Evolutionary conservation across 2,113 vertebrate genomes (phyloP).

Genomic region (Puma concolor): DNA sequence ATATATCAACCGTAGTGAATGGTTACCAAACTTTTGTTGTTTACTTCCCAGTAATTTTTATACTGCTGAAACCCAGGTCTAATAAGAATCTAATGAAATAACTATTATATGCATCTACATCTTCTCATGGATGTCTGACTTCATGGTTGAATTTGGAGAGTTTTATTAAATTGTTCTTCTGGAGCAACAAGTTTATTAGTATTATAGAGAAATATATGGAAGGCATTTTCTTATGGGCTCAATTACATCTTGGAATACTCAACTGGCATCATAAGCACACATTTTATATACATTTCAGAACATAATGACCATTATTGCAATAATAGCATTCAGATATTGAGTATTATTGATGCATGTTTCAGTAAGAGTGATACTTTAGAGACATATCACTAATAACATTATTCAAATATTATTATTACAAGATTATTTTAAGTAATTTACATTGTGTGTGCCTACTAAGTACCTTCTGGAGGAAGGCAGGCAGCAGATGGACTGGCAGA

Average conservation of each 20-base stretch:
- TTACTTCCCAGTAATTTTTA: background rate
- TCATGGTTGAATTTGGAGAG: background rate
- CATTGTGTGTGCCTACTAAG: background rate
- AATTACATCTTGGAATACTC: background rate
- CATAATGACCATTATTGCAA: background rate
- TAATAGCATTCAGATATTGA: background rate
- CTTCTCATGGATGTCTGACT: background rate
- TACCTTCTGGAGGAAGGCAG: background rate
- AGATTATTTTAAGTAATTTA: background rate
- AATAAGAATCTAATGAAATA: background rate
- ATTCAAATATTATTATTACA: background rate
- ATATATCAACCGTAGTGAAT: background rate
- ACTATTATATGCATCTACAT: background rate
- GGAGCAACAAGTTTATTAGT: background rate
- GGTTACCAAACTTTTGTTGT: background rate
- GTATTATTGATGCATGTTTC: background rate
- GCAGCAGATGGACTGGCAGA: background rate
- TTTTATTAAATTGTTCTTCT: background rate
- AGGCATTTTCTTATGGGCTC: background rate
- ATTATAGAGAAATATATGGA: background rate
- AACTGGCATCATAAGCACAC: background rate
- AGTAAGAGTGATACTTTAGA: background rate
- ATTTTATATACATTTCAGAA: background rate
- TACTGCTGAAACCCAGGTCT: no score
- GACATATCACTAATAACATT: background rate